Percentiles rank a stretch among this genome's conserved stretches.
phyloP scores from a whole-genome alignment of 1,140 invertebrate genomes.

The Branchinecta lindahli region DNA sequence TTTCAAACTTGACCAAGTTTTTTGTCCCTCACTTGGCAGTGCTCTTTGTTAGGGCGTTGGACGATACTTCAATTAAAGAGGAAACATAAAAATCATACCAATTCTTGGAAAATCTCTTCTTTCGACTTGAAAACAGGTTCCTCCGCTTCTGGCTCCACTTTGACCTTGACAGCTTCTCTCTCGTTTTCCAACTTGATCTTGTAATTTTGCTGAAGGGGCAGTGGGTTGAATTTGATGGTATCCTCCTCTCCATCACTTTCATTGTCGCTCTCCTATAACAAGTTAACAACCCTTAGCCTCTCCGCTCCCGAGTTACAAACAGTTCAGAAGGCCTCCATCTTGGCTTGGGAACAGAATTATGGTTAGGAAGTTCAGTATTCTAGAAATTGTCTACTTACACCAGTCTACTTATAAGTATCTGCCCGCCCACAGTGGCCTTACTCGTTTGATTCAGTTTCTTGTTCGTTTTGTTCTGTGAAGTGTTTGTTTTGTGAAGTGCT shows the following conservation, averaged over 20 bases:
- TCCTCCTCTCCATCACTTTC: slow-evolving; percentile 25
- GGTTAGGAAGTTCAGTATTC: too few relatives aligned
- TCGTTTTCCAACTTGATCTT: slow-evolving; percentile 15
- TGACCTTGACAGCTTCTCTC: slow-evolving; percentile 18
- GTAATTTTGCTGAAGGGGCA: slow-evolving; percentile 13
- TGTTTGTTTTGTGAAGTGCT: too few relatives aligned
- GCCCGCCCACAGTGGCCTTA: too few relatives aligned
- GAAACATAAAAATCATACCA: slow-evolving; percentile 24
- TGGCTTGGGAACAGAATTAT: too few relatives aligned
- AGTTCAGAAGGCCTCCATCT: slow-evolving; percentile 11
- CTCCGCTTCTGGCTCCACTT: slow-evolving; percentile 16
- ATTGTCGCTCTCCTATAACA: slow-evolving; percentile 37
- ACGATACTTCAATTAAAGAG: not conserved
- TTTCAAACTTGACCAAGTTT: too few relatives aligned
- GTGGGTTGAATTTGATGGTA: slow-evolving; percentile 17
- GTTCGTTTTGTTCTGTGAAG: too few relatives aligned
- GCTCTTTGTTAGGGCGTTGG: too few relatives aligned
- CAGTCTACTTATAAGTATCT: too few relatives aligned
- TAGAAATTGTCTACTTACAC: too few relatives aligned
- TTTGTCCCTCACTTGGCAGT: too few relatives aligned
- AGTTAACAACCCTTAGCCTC: slow-evolving; percentile 9
- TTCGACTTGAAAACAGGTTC: slow-evolving; percentile 27
- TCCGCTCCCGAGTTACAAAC: slow-evolving; percentile 8
- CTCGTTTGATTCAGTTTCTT: too few relatives aligned
- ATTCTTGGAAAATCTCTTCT: slow-evolving; percentile 39